Percentiles rank a stretch among this genome's conserved stretches.
Evolutionary conservation across 2,888 invertebrate genomes (phyloP).

Genomic region (Scelioninae gen. 2): DNA sequence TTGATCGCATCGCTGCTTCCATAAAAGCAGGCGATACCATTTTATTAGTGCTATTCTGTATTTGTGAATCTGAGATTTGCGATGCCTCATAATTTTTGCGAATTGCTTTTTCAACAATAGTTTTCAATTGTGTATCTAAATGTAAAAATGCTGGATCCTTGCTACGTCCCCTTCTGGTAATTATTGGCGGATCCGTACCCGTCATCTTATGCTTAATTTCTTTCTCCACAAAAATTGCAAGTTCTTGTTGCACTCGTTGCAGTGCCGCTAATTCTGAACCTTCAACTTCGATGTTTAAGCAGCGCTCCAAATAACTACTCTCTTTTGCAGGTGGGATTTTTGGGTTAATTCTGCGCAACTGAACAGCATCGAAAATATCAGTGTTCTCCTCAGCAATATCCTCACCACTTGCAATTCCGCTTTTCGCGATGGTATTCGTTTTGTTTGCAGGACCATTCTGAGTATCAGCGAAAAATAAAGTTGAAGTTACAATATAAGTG

Average conservation of each 20-base stretch:
- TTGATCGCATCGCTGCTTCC: constrained; percentile 65
- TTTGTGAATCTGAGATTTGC: constrained; percentile 22
- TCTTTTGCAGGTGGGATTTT: constrained; percentile 40
- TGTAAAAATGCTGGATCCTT: constrained; percentile 62
- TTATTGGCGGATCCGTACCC: constrained; percentile 4
- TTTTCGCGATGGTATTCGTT: constrained; percentile 29
- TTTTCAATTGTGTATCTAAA: constrained; percentile 69
- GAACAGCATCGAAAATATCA: constrained; percentile 71
- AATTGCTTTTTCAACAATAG: constrained; percentile 70
- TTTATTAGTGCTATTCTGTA: constrained; percentile 28
- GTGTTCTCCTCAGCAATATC: constrained; percentile 66
- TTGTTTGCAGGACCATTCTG: constrained; percentile 14
- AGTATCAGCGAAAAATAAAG: constrained; percentile 65
- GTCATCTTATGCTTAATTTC: constrained; percentile 64
- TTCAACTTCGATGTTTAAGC: constrained; percentile 71
- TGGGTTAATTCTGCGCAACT: constrained; percentile 68
- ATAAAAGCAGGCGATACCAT: constrained; percentile 65
- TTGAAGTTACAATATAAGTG: constrained; percentile 71
- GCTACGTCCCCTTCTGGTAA: constrained; percentile 27
- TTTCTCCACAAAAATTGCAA: constrained; percentile 69
- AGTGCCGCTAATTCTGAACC: constrained; percentile 68
- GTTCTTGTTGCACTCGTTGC: constrained; percentile 67
- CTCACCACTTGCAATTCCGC: constrained; percentile 44
- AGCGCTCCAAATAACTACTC: constrained; percentile 64
- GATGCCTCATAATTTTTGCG: constrained; percentile 69